Base-by-base conservation (phyloP, 2,888 invertebrate species). In the Nymphalis c-album region DNA sequence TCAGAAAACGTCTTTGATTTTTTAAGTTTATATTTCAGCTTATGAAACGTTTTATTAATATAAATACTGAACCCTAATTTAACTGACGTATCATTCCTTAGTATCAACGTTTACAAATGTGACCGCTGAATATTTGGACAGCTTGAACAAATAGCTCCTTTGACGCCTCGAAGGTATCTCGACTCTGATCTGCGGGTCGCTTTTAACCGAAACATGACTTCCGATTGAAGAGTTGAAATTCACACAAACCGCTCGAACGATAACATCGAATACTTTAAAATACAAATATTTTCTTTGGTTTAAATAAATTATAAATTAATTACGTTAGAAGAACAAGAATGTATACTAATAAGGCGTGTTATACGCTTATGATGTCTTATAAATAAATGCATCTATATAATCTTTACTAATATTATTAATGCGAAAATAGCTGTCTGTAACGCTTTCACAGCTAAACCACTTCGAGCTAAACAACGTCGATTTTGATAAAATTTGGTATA, bases 81-180 rank as follows among this genome's bases (percentile, higher is more conserved):
- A 69, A 75, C 75, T 65, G 64, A 64, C 67, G 68, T 75, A 85
- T 84, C 79, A 81, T 80, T 81, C 78, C 74, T 69, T 68, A 74
- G 76, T 83, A 87, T 88, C 87, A 77, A 74, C 69, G 71, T 73
- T 65, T 75, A 77, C 73, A 76, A 75, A 88, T 88, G 88, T 84
- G 81, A 83, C 80, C 78, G 80, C 75, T 73, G 75, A 78, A 77
- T 82, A 86, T 88, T 85, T 81, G 82, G 85, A 79, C 81, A 79
- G 77, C 82, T 82, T 78, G 80, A 81, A 88, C 88, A 88, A 90
- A 91, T 87, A 82, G 84, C 78, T 78, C 77, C 82, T 87, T 88
- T 86, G 84, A 85, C 87, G 86, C 87, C 85, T 82, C 73, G 69
- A 63, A 48, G 70, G 80, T 87, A 90, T 91, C 90, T 72, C 63